Conservation (phyloP, 2,797 vertebrate species). For the Acrocephalus scirpaceus region DNA sequence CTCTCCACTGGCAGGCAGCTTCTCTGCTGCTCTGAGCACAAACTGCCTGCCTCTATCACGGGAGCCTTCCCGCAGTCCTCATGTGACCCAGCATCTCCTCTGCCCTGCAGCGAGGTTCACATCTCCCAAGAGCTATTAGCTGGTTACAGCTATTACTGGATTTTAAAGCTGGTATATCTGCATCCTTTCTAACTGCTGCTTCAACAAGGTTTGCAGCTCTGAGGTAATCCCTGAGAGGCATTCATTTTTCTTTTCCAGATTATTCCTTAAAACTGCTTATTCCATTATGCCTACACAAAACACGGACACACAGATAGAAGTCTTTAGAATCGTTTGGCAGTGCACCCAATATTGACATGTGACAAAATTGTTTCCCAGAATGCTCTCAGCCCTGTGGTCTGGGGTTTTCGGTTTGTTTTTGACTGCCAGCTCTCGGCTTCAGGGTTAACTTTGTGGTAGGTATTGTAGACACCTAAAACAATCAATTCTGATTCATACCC, state of each 20-base stretch:
- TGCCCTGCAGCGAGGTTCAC: not conserved
- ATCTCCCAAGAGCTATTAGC: not conserved
- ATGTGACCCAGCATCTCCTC: not conserved
- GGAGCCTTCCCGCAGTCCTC: not conserved
- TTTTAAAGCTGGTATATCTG: not conserved
- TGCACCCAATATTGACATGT: not conserved
- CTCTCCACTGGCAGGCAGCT: not conserved
- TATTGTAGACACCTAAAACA: not conserved
- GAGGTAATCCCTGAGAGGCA: not conserved
- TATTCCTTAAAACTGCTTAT: not conserved
- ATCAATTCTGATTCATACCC: not conserved
- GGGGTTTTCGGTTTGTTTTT: not conserved
- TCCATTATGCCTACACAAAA: not conserved
- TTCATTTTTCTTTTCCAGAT: not conserved
- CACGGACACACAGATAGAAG: fast-evolving
- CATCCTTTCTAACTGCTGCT: not conserved
- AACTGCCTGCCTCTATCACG: not conserved
- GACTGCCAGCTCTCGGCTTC: not conserved
- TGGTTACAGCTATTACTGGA: not conserved
- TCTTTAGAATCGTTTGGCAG: not conserved
- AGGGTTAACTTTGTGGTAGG: not conserved
- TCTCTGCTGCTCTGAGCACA: not conserved
- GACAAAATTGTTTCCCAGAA: not conserved
- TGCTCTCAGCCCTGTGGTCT: not conserved
- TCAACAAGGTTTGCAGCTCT: not conserved